Conservation (phyloP, 1,140 invertebrate species). For the Tetramorium simillimum region DNA sequence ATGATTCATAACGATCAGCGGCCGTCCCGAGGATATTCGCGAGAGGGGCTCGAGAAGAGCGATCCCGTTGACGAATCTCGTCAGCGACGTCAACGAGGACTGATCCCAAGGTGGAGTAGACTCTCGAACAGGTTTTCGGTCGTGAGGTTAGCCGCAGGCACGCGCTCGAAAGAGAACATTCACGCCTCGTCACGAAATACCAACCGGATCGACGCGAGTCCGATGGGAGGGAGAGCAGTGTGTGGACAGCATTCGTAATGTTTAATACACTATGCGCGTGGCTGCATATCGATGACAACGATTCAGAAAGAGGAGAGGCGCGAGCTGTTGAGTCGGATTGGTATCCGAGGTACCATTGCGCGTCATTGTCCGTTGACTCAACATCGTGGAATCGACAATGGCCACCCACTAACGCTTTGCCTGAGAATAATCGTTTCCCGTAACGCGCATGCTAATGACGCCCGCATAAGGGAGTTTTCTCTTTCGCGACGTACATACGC, state of each 20-base stretch:
- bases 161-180: slow-evolving; percentile 65
- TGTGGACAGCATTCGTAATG: slow-evolving; percentile 63
- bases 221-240: not conserved
- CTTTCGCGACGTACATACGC: not conserved
- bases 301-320: slow-evolving; percentile 56
- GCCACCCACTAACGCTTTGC: not conserved
- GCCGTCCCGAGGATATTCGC: not conserved
- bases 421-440: slow-evolving; percentile 25
- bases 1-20: not conserved
- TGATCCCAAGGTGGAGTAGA: slow-evolving; percentile 34
- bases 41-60: not conserved
- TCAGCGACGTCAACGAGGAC: slow-evolving; percentile 43
- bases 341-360: not conserved
- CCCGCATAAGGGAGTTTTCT: not conserved
- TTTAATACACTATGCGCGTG: slow-evolving; percentile 63
- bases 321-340: not conserved
- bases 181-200: slow-evolving; percentile 69
- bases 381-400: slow-evolving; percentile 2
- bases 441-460: slow-evolving; percentile 39
- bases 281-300: slow-evolving; percentile 71
- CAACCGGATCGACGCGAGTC: slow-evolving; percentile 37
- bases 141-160: slow-evolving; percentile 71
- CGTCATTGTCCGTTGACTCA: slow-evolving; percentile 12
- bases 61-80: slow-evolving; percentile 46
- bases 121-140: slow-evolving; percentile 69